Evolutionary conservation across 2,888 invertebrate species (phyloP).

Genomic region (Cantharis rufa): DNA sequence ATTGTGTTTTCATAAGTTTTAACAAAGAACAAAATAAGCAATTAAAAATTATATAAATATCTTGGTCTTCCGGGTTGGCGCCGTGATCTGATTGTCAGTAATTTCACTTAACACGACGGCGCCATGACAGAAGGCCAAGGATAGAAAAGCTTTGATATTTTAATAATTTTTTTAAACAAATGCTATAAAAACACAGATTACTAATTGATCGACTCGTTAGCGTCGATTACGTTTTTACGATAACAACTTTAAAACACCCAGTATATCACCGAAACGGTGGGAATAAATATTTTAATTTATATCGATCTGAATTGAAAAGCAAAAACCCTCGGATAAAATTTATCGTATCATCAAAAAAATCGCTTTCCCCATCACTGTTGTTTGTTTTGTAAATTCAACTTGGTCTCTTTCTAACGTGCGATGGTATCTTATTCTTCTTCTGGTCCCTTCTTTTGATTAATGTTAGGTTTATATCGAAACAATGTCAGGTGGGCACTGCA

Average conservation of each 20-base stretch:
- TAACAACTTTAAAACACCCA: background rate
- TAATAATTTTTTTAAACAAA: background rate
- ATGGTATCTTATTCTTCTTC: constrained; percentile 30
- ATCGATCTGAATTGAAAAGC: constrained; percentile 31
- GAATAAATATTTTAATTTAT: constrained; percentile 37
- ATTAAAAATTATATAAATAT: constrained; percentile 3
- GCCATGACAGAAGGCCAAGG: constrained; percentile 10
- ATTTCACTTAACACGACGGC: constrained; percentile 10
- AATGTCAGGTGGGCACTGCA: constrained; percentile 36
- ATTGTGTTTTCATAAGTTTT: background rate
- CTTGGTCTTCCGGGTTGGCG: constrained; percentile 13
- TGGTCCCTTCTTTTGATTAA: constrained; percentile 39
- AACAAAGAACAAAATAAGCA: constrained; percentile 3
- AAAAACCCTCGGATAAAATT: constrained; percentile 21
- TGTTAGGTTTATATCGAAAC: constrained; percentile 38
- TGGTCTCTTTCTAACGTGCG: constrained; percentile 18
- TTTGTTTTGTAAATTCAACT: constrained; percentile 12
- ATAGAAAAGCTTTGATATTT: constrained; percentile 2
- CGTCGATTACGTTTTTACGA: background rate
- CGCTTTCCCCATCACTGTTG: constrained; percentile 23
- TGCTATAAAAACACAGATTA: background rate
- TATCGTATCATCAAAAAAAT: constrained; percentile 28
- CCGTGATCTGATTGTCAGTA: constrained; percentile 11
- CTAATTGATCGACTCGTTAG: background rate
- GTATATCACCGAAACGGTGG: constrained; percentile 26